phyloP scores from a whole-genome alignment of 2,797 vertebrate genomes.

The Gymnocypris eckloni region DNA sequence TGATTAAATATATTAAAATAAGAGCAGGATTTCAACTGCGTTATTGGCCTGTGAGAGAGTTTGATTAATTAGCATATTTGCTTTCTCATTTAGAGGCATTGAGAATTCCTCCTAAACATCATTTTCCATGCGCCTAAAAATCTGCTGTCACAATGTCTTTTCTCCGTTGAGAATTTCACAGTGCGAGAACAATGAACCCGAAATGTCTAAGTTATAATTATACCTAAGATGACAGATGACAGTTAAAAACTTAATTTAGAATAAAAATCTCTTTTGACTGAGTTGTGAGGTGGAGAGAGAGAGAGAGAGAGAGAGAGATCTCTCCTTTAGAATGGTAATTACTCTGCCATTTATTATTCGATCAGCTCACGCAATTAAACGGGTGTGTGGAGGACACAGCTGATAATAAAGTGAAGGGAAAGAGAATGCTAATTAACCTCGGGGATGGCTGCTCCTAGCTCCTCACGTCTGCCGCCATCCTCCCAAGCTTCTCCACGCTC shows the following conservation, averaged over 20 bases:
- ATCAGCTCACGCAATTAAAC: slow-evolving; percentile 99
- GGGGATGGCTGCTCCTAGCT: slow-evolving; percentile 94
- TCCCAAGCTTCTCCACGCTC: slow-evolving; percentile 26
- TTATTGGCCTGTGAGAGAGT: slow-evolving; percentile 76
- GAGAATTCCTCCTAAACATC: slow-evolving; percentile 75
- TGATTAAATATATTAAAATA: slow-evolving; percentile 78
- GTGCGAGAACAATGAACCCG: slow-evolving; percentile 91
- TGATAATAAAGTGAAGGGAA: slow-evolving; percentile 99
- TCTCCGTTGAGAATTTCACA: slow-evolving; percentile 80
- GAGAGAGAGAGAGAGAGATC: slow-evolving; percentile 99
- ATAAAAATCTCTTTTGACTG: slow-evolving; percentile 99
- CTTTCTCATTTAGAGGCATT: slow-evolving; percentile 81
- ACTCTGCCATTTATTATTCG: slow-evolving; percentile 99
- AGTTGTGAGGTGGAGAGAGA: slow-evolving; percentile 99
- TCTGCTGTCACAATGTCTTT: slow-evolving; percentile 82
- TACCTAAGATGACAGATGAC: slow-evolving; percentile 99
- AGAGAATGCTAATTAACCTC: slow-evolving; percentile 99
- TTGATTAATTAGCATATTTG: slow-evolving; percentile 81
- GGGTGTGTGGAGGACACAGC: slow-evolving; percentile 98
- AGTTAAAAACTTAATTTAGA: slow-evolving; percentile 99
- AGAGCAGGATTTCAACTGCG: slow-evolving; percentile 74
- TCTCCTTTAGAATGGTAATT: slow-evolving; percentile 99
- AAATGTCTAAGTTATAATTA: slow-evolving; percentile 99
- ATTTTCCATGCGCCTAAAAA: slow-evolving; percentile 71
- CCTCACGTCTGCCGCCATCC: slow-evolving; percentile 86